Conservation (phyloP, 2,113 vertebrate genomes). For the Salvelinus namaycush region DNA sequence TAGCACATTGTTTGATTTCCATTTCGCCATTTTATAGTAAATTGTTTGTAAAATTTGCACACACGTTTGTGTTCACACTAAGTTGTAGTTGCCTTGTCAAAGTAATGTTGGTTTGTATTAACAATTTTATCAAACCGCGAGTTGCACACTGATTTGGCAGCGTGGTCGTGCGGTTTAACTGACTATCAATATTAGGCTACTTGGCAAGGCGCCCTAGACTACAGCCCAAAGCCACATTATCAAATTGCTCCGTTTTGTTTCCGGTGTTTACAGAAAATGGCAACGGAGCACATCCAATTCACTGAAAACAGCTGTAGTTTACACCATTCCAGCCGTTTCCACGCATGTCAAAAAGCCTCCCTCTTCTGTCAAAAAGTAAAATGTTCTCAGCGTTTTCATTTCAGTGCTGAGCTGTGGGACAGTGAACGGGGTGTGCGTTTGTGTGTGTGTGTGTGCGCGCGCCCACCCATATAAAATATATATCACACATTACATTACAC, state of each 20-base stretch:
- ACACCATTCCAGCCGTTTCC: slow-evolving; percentile 56
- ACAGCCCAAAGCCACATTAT: neutral
- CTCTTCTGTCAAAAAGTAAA: neutral
- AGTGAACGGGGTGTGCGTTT: slow-evolving; percentile 3
- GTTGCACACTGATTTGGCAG: neutral
- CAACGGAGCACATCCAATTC: slow-evolving; percentile 2
- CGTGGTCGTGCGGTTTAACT: neutral
- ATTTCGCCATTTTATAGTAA: too few species aligned
- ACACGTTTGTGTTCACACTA: too few species aligned
- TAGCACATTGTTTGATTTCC: neutral
- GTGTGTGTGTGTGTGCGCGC: neutral
- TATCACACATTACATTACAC: too few species aligned
- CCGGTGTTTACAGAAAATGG: neutral
- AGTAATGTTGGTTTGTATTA: neutral
- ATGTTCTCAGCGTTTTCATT: slow-evolving; percentile 36
- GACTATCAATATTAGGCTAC: neutral
- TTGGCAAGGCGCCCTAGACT: too few species aligned
- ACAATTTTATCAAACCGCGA: neutral
- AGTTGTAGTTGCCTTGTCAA: neutral
- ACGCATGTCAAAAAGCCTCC: slow-evolving; percentile 1
- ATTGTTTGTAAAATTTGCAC: too few species aligned
- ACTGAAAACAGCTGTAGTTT: slow-evolving; percentile 14
- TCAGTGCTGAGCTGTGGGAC: slow-evolving; percentile 15
- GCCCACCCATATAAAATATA: too few species aligned
- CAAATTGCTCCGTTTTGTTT: neutral